phyloP scores from a whole-genome alignment of 2,797 vertebrate species.

The Eospalax fontanierii region DNA sequence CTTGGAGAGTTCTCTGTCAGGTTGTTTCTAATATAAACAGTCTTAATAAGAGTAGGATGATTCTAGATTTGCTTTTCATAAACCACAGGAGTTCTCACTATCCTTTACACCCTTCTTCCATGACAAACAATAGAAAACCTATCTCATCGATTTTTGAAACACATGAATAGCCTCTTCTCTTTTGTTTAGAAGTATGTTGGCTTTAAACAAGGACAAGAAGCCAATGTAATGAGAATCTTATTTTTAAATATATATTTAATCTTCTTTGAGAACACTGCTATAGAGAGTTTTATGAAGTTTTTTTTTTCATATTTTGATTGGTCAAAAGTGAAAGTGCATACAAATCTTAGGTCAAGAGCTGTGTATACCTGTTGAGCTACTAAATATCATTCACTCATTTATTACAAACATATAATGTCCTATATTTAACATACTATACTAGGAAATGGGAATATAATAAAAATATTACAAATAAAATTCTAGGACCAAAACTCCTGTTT shows the following conservation, averaged over 20 bases:
- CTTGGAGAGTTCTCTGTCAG: background rate
- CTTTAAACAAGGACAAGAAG: slow-evolving; percentile 13
- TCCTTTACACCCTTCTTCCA: background rate
- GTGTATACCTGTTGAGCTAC: background rate
- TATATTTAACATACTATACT: background rate
- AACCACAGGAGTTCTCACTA: background rate
- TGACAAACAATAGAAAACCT: background rate
- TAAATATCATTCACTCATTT: background rate
- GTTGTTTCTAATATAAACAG: slow-evolving; percentile 29
- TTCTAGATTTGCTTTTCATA: background rate
- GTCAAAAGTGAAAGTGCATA: background rate
- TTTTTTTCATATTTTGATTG: background rate
- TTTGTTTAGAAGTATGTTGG: background rate
- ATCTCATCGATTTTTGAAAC: background rate
- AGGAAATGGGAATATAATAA: background rate
- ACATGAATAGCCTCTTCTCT: background rate
- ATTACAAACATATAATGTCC: background rate
- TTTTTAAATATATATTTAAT: slow-evolving; percentile 6
- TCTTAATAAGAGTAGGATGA: background rate
- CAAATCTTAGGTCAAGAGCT: background rate
- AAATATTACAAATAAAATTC: background rate
- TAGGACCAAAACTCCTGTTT: background rate
- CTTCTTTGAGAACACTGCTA: background rate
- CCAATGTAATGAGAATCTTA: background rate
- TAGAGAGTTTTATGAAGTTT: background rate